Conservation (phyloP, 2,888 invertebrate genomes). For the Bruchidius siliquastri region DNA sequence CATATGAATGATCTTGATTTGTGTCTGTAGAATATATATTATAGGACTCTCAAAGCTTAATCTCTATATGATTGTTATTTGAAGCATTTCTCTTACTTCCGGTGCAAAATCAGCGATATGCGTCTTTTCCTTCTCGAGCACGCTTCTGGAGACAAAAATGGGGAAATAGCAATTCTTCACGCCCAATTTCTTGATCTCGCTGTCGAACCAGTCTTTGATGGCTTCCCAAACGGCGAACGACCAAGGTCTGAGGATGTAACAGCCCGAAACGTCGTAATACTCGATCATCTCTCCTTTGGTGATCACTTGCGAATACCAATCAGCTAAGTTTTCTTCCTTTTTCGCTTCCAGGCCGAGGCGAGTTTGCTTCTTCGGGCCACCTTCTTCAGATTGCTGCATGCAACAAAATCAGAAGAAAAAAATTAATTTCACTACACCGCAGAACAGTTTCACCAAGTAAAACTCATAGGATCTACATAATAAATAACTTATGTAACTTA, state of each 20-base stretch:
- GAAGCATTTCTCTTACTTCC: conserved; percentile 69
- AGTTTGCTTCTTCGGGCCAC: conserved; percentile 79
- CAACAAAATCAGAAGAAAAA: neutral
- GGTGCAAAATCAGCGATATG: conserved; percentile 99
- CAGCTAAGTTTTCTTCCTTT: conserved; percentile 88
- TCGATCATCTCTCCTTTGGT: conserved; percentile 97
- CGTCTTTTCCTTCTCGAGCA: conserved; percentile 90
- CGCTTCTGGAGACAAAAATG: conserved; percentile 89
- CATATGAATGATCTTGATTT: too few species aligned
- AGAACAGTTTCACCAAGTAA: too few species aligned
- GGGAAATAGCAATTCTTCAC: conserved; percentile 98
- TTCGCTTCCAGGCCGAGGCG: conserved; percentile 88
- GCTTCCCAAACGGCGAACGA: conserved; percentile 93
- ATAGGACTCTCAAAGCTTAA: too few species aligned
- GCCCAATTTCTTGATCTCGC: conserved; percentile 82
- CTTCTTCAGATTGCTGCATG: conserved; percentile 39
- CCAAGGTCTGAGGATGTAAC: conserved; percentile 98
- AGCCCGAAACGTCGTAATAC: conserved; percentile 98
- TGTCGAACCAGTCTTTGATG: conserved; percentile 82
- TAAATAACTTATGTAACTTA: too few species aligned
- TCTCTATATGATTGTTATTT: too few species aligned
- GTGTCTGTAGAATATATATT: too few species aligned
- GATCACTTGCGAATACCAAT: conserved; percentile 95
- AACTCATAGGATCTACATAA: too few species aligned
- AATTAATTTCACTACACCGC: too few species aligned